phyloP scores from a whole-genome alignment of 2,113 vertebrate genomes.

The Tichodroma muraria region DNA sequence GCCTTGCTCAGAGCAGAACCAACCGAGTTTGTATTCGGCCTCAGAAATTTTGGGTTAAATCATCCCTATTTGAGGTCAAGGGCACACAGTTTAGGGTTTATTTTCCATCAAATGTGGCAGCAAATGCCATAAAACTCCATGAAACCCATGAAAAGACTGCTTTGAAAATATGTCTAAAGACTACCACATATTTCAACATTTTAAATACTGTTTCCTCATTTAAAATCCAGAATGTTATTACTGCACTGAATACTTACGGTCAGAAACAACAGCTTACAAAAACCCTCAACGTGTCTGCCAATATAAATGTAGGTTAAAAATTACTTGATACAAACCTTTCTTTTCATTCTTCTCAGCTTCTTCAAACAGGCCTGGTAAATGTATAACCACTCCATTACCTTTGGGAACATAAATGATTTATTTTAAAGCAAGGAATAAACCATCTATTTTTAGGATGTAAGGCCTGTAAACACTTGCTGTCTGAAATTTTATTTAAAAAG shows the following conservation, averaged over 20 bases:
- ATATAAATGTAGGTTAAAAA: not conserved
- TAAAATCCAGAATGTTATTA: not conserved
- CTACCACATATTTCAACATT: not conserved
- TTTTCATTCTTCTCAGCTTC: constrained; percentile 98
- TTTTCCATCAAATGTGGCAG: not conserved
- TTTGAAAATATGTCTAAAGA: not conserved
- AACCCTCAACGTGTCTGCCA: not conserved
- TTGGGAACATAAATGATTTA: constrained; percentile 37
- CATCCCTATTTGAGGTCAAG: not conserved
- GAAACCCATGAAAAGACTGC: not conserved
- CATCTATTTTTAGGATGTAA: not conserved
- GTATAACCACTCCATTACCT: constrained; percentile 98
- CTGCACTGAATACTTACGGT: not conserved
- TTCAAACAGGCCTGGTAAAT: constrained; percentile 95
- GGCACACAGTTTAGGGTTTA: not conserved
- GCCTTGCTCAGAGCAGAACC: not conserved
- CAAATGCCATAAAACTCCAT: not conserved
- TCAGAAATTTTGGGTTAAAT: not conserved
- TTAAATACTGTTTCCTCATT: not conserved
- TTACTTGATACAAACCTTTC: constrained; percentile 80
- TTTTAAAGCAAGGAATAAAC: not conserved
- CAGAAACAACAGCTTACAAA: not conserved
- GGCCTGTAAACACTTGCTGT: not conserved
- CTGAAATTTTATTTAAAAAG: not conserved
- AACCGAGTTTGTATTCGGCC: not conserved